Conservation (phyloP, 2,797 vertebrate genomes). For the Malacoraja senta region DNA sequence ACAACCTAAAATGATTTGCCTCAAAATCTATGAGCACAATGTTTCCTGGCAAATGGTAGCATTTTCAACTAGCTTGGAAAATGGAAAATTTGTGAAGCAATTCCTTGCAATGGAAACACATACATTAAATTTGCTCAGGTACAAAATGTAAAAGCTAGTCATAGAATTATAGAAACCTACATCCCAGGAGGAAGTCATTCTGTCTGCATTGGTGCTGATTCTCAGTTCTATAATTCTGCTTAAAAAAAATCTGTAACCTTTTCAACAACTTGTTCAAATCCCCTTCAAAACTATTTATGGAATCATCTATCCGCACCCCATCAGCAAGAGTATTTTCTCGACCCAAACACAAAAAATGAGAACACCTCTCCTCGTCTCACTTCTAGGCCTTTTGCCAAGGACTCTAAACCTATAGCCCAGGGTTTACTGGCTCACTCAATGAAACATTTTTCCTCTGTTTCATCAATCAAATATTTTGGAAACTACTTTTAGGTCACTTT, state of each 20-base stretch:
- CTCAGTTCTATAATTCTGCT: background rate
- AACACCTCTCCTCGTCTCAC: background rate
- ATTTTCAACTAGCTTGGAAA: background rate
- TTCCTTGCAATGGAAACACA: background rate
- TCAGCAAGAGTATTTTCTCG: background rate
- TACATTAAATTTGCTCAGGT: background rate
- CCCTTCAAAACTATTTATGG: background rate
- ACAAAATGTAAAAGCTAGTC: background rate
- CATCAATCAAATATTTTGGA: background rate
- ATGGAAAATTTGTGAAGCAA: background rate
- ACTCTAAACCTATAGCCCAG: background rate
- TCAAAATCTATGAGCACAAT: background rate
- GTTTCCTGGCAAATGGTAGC: background rate
- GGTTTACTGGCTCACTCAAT: background rate
- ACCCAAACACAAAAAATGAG: background rate
- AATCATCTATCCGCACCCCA: background rate
- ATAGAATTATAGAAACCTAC: background rate
- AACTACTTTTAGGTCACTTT: background rate
- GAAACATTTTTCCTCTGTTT: background rate
- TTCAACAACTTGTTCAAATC: background rate
- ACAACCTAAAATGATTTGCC: background rate
- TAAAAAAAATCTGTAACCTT: background rate
- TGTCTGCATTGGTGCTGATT: background rate
- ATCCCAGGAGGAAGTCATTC: background rate
- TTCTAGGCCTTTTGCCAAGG: background rate